Evolutionary conservation across 2,888 invertebrate genomes (phyloP).

Genomic region (Acleris literana): DNA sequence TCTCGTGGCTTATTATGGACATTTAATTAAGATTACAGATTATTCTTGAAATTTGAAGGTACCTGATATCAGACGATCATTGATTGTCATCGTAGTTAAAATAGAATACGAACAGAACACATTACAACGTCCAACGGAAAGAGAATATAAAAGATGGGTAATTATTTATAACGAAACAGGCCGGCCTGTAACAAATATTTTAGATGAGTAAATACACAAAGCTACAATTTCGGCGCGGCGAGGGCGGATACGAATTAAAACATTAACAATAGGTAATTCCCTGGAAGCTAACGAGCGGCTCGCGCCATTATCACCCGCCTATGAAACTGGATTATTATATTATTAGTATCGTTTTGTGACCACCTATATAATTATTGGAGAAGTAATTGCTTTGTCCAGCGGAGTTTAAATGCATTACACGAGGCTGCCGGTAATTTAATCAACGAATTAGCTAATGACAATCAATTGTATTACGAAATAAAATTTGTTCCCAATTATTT

Average conservation of each 20-base stretch:
- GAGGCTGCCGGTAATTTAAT: constrained; percentile 3
- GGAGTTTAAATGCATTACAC: constrained; percentile 29
- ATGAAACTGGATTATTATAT: constrained; percentile 76
- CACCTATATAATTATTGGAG: constrained; percentile 60
- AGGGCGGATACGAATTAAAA: constrained; percentile 76
- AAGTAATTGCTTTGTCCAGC: constrained; percentile 49
- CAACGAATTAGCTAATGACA: constrained; percentile 25
- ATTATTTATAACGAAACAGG: constrained; percentile 23
- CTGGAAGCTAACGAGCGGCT: constrained; percentile 72
- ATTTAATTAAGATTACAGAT: too few relatives aligned
- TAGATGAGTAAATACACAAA: constrained; percentile 28
- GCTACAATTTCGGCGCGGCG: constrained; percentile 37
- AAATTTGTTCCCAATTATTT: constrained; percentile 16
- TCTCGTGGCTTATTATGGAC: too few relatives aligned
- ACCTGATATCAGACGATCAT: too few relatives aligned
- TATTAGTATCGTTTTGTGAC: constrained; percentile 62
- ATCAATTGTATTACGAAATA: constrained; percentile 18
- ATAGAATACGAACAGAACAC: background rate
- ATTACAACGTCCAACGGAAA: background rate
- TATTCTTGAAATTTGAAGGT: too few relatives aligned
- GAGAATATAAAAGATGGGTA: constrained; percentile 7
- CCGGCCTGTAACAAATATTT: constrained; percentile 24
- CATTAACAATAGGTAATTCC: constrained; percentile 80
- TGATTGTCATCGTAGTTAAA: background rate
- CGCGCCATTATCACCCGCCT: constrained; percentile 72